Evolutionary conservation across 2,888 invertebrate genomes (phyloP).

Genomic region (Aphodius granarius): DNA sequence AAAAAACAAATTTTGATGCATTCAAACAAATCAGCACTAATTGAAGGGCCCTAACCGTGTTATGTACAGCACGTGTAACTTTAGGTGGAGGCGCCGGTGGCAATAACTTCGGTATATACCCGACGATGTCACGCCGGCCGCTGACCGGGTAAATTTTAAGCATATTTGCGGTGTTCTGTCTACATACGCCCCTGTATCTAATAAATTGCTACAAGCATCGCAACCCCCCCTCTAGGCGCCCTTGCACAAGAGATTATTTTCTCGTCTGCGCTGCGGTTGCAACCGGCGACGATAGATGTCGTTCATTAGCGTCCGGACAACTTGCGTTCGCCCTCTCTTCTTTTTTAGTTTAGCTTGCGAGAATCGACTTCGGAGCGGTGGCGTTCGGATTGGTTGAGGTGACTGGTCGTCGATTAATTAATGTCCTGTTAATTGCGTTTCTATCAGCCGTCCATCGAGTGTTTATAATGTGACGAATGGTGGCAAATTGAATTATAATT

Average conservation of each 20-base stretch:
- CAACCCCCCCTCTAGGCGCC: not conserved
- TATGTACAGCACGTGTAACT: not conserved
- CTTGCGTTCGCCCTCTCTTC: not conserved
- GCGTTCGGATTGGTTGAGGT: not conserved
- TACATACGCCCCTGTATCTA: not conserved
- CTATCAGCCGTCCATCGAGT: not conserved
- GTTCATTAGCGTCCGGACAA: not conserved
- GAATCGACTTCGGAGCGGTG: not conserved
- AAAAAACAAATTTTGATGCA: too few relatives aligned
- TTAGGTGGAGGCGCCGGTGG: not conserved
- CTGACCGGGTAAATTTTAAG: not conserved
- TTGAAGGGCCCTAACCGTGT: too few relatives aligned
- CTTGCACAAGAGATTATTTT: not conserved
- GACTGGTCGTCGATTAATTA: not conserved
- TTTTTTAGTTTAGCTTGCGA: not conserved
- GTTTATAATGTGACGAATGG: not conserved
- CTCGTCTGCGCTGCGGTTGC: not conserved
- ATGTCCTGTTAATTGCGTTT: not conserved
- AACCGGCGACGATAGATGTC: not conserved
- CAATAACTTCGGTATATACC: not conserved
- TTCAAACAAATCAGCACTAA: too few relatives aligned
- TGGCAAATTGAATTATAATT: not conserved
- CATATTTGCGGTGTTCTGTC: not conserved
- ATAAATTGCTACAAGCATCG: not conserved
- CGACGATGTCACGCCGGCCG: not conserved